A percentile compares a stretch with the other conserved stretches of the same genome.
These are phyloP conservation scores for Mormyrus proboscirostris DNA, from an alignment of 2,797 vertebrate species.

Conservation along the genomic window DNA sequence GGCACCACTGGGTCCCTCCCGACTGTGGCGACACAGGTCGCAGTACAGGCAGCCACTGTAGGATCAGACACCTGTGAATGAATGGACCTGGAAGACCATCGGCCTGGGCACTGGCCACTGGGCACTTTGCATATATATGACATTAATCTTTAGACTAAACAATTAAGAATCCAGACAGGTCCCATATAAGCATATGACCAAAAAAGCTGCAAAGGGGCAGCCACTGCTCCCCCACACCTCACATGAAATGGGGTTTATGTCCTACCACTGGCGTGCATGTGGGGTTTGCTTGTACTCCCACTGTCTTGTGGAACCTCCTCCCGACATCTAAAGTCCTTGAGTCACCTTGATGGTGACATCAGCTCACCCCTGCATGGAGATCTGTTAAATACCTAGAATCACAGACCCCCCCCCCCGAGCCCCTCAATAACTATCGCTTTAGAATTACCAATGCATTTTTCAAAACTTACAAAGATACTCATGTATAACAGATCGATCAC, in stretches of 20 bases:
- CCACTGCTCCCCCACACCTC: neutral
- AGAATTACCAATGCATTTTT: neutral
- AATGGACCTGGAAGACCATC: neutral
- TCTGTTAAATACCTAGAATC: neutral
- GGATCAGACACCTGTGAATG: neutral
- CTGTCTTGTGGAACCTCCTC: neutral
- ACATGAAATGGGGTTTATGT: neutral
- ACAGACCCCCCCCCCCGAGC: neutral
- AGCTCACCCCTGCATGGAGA: neutral
- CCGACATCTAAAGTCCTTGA: neutral
- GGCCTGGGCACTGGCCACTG: neutral
- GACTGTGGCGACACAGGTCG: neutral
- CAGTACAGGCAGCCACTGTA: neutral
- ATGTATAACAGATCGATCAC: neutral
- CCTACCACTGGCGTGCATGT: neutral
- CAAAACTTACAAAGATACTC: neutral
- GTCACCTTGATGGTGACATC: neutral
- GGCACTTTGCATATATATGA: neutral
- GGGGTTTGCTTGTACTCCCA: neutral
- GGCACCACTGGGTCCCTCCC: neutral
- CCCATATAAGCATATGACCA: neutral
- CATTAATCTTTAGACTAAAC: neutral
- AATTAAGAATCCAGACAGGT: neutral
- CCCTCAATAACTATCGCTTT: neutral
- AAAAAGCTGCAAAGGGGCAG: neutral